phyloP scores from a whole-genome alignment of 2,888 invertebrate species.

The Blastobasis lacticolella region DNA sequence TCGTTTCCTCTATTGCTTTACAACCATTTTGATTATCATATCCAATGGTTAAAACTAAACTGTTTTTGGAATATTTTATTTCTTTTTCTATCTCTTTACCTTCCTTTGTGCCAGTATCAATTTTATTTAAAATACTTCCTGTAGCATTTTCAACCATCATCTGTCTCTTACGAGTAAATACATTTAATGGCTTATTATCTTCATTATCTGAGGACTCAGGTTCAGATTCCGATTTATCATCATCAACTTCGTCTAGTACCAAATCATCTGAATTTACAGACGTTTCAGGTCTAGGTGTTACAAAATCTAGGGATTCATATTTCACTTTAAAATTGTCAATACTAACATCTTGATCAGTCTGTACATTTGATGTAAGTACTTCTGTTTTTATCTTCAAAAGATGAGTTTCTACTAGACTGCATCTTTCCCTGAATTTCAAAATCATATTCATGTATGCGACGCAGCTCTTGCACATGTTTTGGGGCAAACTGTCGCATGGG shows the following conservation, averaged over 20 bases:
- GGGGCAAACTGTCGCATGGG: constrained; percentile 33
- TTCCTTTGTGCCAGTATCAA: neutral
- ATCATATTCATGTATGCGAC: constrained; percentile 18
- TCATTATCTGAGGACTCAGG: constrained; percentile 5
- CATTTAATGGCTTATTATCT: constrained; percentile 16
- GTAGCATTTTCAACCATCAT: neutral
- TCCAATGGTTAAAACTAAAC: neutral
- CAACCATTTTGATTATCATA: neutral
- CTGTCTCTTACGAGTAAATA: constrained; percentile 1
- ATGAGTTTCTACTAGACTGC: constrained; percentile 24
- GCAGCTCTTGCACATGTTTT: constrained; percentile 34
- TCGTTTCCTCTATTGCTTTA: neutral
- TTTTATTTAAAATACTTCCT: neutral
- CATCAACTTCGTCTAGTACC: neutral
- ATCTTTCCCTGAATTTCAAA: constrained; percentile 32
- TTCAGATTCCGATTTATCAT: neutral
- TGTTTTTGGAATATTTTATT: neutral
- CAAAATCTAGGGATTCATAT: neutral
- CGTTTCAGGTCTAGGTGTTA: neutral
- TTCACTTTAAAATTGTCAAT: constrained; percentile 3
- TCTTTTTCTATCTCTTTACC: neutral
- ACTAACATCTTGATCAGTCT: constrained; percentile 1
- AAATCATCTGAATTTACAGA: constrained; percentile 1
- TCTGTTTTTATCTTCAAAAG: constrained; percentile 15
- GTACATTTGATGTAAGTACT: constrained; percentile 1